A percentile compares a stretch with the other conserved stretches of the same genome.
Evolutionary conservation across 2,888 invertebrate genomes (phyloP).

Genomic region (Idaea straminata): DNA sequence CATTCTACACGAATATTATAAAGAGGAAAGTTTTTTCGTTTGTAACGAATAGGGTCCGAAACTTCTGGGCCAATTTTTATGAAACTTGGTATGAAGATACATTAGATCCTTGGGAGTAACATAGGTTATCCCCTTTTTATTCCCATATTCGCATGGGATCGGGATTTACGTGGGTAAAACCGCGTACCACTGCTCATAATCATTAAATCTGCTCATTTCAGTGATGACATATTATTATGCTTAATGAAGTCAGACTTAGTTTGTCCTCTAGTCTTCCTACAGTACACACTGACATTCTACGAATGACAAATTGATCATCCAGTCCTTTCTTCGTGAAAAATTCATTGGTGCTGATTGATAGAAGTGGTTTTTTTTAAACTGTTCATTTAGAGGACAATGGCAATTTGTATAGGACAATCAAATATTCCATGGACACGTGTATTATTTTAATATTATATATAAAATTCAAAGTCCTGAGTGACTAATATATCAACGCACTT

Average conservation of each 20-base stretch:
- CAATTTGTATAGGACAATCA: slow-evolving; percentile 25
- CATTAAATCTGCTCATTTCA: background rate
- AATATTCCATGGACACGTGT: background rate
- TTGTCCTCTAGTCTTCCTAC: slow-evolving; percentile 18
- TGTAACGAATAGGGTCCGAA: too few relatives aligned
- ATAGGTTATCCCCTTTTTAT: too few relatives aligned
- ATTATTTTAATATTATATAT: background rate
- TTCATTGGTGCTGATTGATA: slow-evolving; percentile 55
- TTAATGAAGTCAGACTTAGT: background rate
- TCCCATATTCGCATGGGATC: too few relatives aligned
- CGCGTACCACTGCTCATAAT: background rate
- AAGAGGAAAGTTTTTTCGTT: too few relatives aligned
- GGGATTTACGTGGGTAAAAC: too few relatives aligned
- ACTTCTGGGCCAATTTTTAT: too few relatives aligned
- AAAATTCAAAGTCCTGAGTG: background rate
- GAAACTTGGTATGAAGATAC: too few relatives aligned
- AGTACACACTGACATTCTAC: slow-evolving; percentile 70
- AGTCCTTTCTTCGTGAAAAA: slow-evolving; percentile 49
- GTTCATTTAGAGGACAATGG: slow-evolving; percentile 39
- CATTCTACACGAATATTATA: too few relatives aligned
- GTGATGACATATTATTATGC: background rate
- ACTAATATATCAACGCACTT: too few relatives aligned
- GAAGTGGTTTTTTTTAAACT: slow-evolving; percentile 41
- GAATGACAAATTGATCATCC: slow-evolving; percentile 74
- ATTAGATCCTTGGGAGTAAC: too few relatives aligned